These are phyloP conservation scores for Euglossa dilemma DNA, from an alignment of 1,140 invertebrate species.

Conservation along the genomic window DNA sequence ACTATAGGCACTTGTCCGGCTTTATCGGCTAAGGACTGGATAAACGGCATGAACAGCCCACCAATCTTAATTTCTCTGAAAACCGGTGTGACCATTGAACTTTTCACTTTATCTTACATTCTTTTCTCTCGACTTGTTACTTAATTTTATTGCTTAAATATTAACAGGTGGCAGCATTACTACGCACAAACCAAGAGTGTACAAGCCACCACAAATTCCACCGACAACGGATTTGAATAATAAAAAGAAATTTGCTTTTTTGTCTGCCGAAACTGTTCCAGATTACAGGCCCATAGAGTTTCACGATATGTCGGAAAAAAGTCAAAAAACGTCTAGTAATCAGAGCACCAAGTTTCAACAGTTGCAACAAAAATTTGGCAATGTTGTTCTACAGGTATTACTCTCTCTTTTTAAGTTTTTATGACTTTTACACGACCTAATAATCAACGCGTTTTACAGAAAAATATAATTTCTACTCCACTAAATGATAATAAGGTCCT, in stretches of 20 bases:
- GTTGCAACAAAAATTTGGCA: constrained; percentile 88
- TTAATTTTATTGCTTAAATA: neutral
- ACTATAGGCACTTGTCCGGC: constrained; percentile 92
- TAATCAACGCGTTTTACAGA: constrained; percentile 56
- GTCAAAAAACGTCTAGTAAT: constrained; percentile 88
- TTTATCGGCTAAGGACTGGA: constrained; percentile 94
- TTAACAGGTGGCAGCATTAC: constrained; percentile 85
- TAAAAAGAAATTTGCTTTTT: constrained; percentile 92
- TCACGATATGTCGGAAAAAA: constrained; percentile 85
- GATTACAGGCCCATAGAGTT: constrained; percentile 90
- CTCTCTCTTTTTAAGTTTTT: neutral
- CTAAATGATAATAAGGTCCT: constrained; percentile 77
- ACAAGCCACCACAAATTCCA: constrained; percentile 82
- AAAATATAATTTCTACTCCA: constrained; percentile 73
- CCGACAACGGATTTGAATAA: constrained; percentile 87
- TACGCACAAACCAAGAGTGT: constrained; percentile 88
- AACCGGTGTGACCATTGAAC: constrained; percentile 84
- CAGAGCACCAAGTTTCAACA: constrained; percentile 90
- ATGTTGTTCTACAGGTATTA: constrained; percentile 80
- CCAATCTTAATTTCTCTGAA: constrained; percentile 93
- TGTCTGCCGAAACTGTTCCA: constrained; percentile 91
- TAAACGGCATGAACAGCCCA: constrained; percentile 90
- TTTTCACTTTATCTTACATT: neutral
- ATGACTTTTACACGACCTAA: too few species aligned
- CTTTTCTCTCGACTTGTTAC: neutral